Conservation (phyloP, 2,113 vertebrate species). For the Engystomops pustulosus region DNA sequence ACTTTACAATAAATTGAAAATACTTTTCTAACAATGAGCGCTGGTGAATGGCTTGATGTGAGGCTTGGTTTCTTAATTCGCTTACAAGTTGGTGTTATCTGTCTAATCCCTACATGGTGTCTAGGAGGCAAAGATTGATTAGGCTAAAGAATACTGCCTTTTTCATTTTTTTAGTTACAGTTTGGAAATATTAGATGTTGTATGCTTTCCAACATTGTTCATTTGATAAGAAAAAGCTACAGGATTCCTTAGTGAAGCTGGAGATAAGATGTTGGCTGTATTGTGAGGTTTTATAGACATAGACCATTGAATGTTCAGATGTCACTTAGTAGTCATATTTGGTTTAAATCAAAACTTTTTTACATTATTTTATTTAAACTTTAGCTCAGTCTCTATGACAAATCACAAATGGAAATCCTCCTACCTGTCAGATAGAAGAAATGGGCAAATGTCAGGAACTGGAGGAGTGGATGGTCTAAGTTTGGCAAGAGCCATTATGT, state of each 20-base stretch:
- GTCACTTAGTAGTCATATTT: background rate
- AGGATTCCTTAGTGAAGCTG: slow-evolving; percentile 32
- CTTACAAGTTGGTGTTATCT: slow-evolving; percentile 32
- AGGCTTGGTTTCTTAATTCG: slow-evolving; percentile 20
- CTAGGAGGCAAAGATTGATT: slow-evolving; percentile 29
- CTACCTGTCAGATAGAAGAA: slow-evolving; percentile 96
- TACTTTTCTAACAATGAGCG: slow-evolving; percentile 34
- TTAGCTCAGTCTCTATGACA: background rate
- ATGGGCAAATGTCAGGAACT: slow-evolving; percentile 95
- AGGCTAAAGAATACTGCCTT: background rate
- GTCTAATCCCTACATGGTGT: slow-evolving; percentile 37
- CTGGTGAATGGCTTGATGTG: slow-evolving; percentile 27
- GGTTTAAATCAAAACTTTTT: background rate
- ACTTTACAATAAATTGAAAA: slow-evolving; percentile 45
- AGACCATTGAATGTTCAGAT: background rate
- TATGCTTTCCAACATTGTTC: slow-evolving; percentile 10
- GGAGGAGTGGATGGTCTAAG: slow-evolving; percentile 90
- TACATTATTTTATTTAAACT: background rate
- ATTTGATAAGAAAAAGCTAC: slow-evolving; percentile 44
- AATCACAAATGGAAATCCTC: background rate
- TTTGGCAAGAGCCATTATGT: slow-evolving; percentile 95
- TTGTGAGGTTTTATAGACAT: background rate
- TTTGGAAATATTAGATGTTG: slow-evolving; percentile 6
- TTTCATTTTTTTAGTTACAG: slow-evolving; percentile 3
- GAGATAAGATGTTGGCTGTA: slow-evolving; percentile 24